Evolutionary conservation across 2,113 vertebrate genomes (phyloP).

Genomic region (Prochilodus magdalenae): DNA sequence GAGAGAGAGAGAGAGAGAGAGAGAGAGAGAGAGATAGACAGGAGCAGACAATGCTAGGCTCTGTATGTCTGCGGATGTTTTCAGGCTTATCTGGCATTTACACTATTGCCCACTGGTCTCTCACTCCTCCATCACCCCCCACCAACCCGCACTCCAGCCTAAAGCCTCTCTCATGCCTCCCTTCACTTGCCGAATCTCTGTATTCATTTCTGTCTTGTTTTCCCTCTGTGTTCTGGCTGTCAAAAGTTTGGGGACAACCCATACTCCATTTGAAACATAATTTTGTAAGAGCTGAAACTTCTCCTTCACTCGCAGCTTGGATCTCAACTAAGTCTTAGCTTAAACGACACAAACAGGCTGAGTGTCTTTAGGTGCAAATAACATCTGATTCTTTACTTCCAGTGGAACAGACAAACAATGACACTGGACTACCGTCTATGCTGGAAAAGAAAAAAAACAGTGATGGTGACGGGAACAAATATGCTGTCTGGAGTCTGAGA

Average conservation of each 20-base stretch:
- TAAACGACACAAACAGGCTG: no score
- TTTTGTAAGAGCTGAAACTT: no score
- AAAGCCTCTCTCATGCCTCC: background rate
- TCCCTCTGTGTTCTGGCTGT: background rate
- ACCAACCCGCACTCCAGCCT: background rate
- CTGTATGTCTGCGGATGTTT: conserved; percentile 34
- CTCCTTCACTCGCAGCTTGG: no score
- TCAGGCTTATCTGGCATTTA: background rate
- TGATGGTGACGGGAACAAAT: no score
- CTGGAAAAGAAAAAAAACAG: no score
- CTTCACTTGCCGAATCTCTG: background rate
- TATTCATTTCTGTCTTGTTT: background rate
- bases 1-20: background rate
- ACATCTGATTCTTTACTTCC: no score
- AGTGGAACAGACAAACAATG: no score
- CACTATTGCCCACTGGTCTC: conserved; percentile 2
- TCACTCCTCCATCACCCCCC: background rate
- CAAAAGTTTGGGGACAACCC: background rate
- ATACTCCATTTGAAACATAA: background rate
- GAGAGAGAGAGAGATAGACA: background rate
- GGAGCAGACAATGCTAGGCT: conserved; percentile 43
- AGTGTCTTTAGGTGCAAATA: no score
- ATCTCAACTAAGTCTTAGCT: no score
- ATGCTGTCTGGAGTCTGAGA: no score
- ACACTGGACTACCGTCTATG: no score